Evolutionary conservation across 2,797 vertebrate species (phyloP), one percentile per base, ranked within the genome.

Genomic region (Chelonia mydas): DNA sequence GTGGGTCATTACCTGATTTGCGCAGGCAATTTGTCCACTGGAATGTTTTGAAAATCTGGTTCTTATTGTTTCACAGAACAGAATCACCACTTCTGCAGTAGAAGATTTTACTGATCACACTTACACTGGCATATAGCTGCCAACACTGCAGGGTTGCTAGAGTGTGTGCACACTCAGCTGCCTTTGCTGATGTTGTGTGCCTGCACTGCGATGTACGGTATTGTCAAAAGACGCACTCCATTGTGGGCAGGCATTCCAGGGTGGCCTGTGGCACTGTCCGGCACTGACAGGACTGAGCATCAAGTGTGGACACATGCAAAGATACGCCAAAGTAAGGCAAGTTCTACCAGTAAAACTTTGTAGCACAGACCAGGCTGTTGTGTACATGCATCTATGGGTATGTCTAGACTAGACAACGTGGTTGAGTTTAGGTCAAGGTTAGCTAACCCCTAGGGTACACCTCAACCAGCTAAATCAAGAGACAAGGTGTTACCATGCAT

Each of bases 1-100:
- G 94, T 11, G 89, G 95, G 90, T 91, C 92, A 95, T 96, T 65
- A 88, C 84, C 51, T 1, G 87, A 83, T 93, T 88, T 86, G 91
- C 3, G 1, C 82, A 54, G 77, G 90, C 96, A 95, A 90, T 10
- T 72, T 2, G 0, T n/a, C 88, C 84, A 86, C 91, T 45, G 1
- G 2, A 93, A 93, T 95, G 84, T 84, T 97, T 83, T 92, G 84
- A 90, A 59, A 95, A 94, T 92, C 83, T 1, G 49, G 7, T 31
- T 86, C 47, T 74, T 2, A 88, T 78, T 6, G 84, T 68, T 89
- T 50, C 78, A 49, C 3, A 0, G 81, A 88, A 65, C 86, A 57
- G 77, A 59, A 57, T 88, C 93, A 84, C 81, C 19, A 17, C 1
- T 21, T 72, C n/a, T 41, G 11, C 65, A 41, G 65, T 23, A 41